Evolutionary conservation across 2,888 invertebrate species (phyloP).

Genomic region (Eupithecia subfuscata): DNA sequence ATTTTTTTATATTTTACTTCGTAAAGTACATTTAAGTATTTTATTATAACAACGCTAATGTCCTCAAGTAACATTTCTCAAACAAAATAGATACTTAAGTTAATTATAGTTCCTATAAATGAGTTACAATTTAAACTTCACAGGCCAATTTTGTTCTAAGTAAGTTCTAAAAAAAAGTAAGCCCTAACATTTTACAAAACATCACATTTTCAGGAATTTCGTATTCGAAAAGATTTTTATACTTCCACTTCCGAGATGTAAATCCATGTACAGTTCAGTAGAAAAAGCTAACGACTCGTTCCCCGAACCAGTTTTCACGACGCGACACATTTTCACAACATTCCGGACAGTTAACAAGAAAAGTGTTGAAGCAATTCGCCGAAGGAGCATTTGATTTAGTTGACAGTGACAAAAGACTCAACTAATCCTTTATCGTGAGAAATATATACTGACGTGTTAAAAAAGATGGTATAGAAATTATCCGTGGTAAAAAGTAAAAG

Average conservation of each 20-base stretch:
- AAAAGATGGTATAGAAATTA: background rate
- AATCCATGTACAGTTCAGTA: conserved; percentile 4
- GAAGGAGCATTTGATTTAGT: conserved; percentile 11
- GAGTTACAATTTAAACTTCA: no score
- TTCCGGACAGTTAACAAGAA: conserved; percentile 27
- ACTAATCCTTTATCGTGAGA: background rate
- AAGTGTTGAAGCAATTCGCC: conserved; percentile 24
- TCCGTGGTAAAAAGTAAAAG: background rate
- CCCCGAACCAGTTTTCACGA: conserved; percentile 22
- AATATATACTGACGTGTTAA: background rate
- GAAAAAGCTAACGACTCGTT: conserved; percentile 29
- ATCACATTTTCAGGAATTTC: conserved; percentile 5
- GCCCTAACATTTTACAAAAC: no score
- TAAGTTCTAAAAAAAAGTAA: no score
- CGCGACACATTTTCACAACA: conserved; percentile 35
- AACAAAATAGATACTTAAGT: no score
- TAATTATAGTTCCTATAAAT: no score
- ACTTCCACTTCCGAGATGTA: conserved; percentile 4
- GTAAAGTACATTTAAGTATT: no score
- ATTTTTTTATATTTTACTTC: no score
- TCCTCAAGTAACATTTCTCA: no score
- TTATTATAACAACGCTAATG: no score
- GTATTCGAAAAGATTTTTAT: background rate
- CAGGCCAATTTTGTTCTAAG: no score
- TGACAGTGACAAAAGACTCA: background rate